A percentile compares a stretch with the other conserved stretches of the same genome.
phyloP scores from a whole-genome alignment of 1,140 invertebrate genomes.

The Battus philenor region DNA sequence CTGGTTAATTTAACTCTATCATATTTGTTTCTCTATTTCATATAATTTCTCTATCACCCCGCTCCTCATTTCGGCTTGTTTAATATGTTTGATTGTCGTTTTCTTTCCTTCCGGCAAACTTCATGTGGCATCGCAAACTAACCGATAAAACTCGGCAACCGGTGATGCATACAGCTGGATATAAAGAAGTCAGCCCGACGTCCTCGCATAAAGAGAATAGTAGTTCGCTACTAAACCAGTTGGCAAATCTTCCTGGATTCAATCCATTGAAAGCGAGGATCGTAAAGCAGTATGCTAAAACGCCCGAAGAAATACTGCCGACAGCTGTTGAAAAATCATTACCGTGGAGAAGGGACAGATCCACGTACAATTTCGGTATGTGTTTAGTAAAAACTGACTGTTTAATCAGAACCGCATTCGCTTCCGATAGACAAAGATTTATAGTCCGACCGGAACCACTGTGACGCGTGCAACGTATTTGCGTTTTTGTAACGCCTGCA shows the following conservation, averaged over 20 bases:
- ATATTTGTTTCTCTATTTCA: too few species aligned
- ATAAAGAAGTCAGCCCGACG: slow-evolving; percentile 74
- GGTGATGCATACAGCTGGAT: slow-evolving; percentile 62
- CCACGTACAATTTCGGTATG: slow-evolving; percentile 77
- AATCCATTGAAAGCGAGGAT: slow-evolving; percentile 80
- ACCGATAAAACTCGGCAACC: slow-evolving; percentile 53
- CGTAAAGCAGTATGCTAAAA: slow-evolving; percentile 79
- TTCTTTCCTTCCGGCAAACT: slow-evolving; percentile 72
- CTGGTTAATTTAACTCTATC: slow-evolving; percentile 1
- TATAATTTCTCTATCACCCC: slow-evolving; percentile 27
- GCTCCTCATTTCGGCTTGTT: slow-evolving; percentile 55
- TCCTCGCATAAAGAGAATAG: slow-evolving; percentile 78
- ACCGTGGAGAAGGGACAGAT: slow-evolving; percentile 84
- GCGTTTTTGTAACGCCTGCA: too few species aligned
- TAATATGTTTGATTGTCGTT: slow-evolving; percentile 66
- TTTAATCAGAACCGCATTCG: slow-evolving; percentile 9
- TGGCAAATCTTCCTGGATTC: slow-evolving; percentile 80
- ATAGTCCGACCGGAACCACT: too few species aligned
- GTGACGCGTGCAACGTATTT: too few species aligned
- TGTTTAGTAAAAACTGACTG: slow-evolving; percentile 26
- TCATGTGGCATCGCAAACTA: slow-evolving; percentile 63
- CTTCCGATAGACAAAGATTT: slow-evolving; percentile 8
- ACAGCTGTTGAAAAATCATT: slow-evolving; percentile 84
- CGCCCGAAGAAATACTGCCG: slow-evolving; percentile 77
- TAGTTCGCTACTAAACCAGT: slow-evolving; percentile 80